Evolutionary conservation across 2,888 invertebrate genomes (phyloP).

Genomic region (Rhogogaster chlorosoma): DNA sequence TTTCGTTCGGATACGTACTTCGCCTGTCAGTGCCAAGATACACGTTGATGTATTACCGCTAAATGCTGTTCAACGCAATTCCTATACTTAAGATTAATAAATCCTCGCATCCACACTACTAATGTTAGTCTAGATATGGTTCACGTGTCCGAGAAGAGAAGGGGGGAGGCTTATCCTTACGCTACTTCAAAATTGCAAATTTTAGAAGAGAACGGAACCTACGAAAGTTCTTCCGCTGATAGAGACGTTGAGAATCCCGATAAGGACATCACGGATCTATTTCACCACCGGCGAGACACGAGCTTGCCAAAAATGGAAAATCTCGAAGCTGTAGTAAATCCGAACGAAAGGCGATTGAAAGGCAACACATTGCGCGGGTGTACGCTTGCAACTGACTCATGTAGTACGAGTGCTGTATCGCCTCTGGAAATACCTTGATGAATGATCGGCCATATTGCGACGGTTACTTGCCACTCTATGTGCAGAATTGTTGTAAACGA

Average conservation of each 20-base stretch:
- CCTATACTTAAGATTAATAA: conserved; percentile 23
- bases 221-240: not conserved
- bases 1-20: conserved; percentile 27
- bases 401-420: conserved; percentile 10
- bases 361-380: not conserved
- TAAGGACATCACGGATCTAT: conserved; percentile 29
- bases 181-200: not conserved
- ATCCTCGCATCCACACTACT: conserved; percentile 11
- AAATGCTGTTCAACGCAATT: conserved; percentile 32
- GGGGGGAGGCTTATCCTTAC: not conserved
- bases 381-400: not conserved
- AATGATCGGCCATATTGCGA: not conserved
- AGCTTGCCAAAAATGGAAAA: conserved; percentile 41
- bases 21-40: conserved; percentile 30
- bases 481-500: conserved; percentile 11
- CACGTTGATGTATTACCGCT: conserved; percentile 42
- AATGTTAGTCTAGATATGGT: conserved; percentile 12
- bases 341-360: conserved; percentile 24
- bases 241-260: not conserved
- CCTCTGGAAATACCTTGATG: conserved; percentile 37
- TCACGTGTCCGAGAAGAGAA: not conserved
- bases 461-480: not conserved
- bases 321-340: not conserved
- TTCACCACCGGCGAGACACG: not conserved
- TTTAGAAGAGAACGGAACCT: not conserved